phyloP scores from a whole-genome alignment of 2,888 invertebrate species.

The Lochmaea crataegi region DNA sequence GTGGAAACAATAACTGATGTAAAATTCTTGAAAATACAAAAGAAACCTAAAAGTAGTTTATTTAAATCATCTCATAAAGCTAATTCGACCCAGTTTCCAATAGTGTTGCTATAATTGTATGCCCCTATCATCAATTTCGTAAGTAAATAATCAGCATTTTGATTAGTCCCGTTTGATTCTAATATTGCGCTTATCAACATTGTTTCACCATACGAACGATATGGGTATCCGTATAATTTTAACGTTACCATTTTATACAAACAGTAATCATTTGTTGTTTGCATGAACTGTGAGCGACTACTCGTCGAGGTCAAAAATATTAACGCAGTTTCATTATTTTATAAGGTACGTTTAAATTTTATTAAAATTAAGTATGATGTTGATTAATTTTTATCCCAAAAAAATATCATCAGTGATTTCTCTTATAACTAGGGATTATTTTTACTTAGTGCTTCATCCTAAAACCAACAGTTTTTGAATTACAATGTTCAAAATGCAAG shows the following conservation, averaged over 20 bases:
- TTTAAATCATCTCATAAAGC: not conserved
- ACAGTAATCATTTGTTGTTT: not conserved
- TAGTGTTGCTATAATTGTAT: not conserved
- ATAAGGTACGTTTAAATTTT: not conserved
- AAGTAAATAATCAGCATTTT: slow-evolving; percentile 1
- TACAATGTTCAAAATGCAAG: no score
- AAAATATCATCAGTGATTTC: no score
- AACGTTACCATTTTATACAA: not conserved
- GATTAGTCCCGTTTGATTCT: slow-evolving; percentile 1
- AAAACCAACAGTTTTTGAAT: no score
- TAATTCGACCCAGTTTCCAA: not conserved
- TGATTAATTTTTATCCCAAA: no score
- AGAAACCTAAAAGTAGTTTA: not conserved
- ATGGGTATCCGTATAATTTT: not conserved
- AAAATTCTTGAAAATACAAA: no score
- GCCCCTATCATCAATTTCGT: not conserved
- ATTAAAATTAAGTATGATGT: not conserved
- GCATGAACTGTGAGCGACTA: not conserved
- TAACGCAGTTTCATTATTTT: not conserved
- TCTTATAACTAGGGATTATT: no score
- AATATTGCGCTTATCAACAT: slow-evolving; percentile 5
- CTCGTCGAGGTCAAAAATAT: slow-evolving; percentile 3
- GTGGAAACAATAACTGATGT: no score
- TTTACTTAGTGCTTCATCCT: no score
- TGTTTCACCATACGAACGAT: slow-evolving; percentile 3